Evolutionary conservation across 2,797 vertebrate genomes (phyloP).

Genomic region (Pteronotus mesoamericanus): DNA sequence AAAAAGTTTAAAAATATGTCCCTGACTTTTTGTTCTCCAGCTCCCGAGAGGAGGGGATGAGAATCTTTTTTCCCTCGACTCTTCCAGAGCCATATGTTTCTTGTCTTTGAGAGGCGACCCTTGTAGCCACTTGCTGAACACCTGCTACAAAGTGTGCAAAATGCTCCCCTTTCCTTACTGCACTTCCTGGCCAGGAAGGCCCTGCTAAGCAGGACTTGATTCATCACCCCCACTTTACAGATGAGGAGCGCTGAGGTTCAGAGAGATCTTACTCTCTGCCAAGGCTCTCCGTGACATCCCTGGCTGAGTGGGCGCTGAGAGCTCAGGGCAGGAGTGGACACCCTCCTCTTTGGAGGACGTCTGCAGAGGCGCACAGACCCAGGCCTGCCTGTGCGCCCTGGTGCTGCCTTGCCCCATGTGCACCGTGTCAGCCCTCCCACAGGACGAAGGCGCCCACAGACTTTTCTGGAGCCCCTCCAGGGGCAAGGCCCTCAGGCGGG

Average conservation of each 20-base stretch:
- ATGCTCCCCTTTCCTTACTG: background rate
- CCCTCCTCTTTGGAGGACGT: background rate
- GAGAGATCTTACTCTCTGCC: background rate
- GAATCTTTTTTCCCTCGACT: background rate
- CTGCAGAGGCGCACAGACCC: background rate
- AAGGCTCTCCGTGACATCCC: background rate
- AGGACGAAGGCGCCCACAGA: background rate
- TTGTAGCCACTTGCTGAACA: background rate
- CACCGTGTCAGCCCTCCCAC: background rate
- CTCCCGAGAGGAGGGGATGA: background rate
- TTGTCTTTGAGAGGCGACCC: background rate
- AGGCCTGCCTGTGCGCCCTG: background rate
- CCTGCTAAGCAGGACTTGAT: background rate
- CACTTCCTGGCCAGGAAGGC: background rate
- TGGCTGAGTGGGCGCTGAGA: background rate
- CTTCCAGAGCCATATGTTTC: background rate
- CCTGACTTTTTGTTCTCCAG: background rate
- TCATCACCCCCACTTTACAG: background rate
- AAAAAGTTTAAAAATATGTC: background rate
- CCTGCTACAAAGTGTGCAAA: background rate
- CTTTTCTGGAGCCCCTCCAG: background rate
- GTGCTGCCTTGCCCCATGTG: background rate
- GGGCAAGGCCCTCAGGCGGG: background rate
- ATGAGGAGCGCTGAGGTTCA: background rate
- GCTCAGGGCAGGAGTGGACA: background rate